phyloP scores from a whole-genome alignment of 2,888 invertebrate genomes.

The Deilephila elpenor region DNA sequence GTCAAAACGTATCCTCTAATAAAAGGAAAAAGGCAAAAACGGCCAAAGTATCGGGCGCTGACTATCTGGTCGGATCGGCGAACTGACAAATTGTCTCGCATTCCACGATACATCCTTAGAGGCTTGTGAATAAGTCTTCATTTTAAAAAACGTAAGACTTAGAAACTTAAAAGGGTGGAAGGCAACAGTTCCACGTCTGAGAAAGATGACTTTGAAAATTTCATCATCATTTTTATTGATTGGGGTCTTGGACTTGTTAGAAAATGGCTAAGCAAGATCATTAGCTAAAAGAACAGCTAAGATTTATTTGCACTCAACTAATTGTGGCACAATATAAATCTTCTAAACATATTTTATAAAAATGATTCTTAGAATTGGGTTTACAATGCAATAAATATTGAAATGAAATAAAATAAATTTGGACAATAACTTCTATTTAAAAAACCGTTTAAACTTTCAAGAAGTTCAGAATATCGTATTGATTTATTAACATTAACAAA shows the following conservation, averaged over 20 bases:
- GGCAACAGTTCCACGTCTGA: no score
- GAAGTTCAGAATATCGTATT: neutral
- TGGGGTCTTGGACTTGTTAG: neutral
- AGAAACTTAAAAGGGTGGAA: neutral
- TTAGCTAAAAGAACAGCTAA: neutral
- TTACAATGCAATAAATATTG: neutral
- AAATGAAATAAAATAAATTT: neutral
- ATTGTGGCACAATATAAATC: conserved; percentile 16
- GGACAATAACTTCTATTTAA: no score
- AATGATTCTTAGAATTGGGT: neutral
- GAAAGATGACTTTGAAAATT: no score
- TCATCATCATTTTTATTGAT: neutral
- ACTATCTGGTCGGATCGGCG: conserved; percentile 44
- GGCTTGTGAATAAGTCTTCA: conserved; percentile 30
- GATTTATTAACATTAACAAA: neutral
- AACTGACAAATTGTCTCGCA: conserved; percentile 60
- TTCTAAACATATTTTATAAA: neutral
- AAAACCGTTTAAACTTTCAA: neutral
- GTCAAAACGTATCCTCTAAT: conserved; percentile 47
- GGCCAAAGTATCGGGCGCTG: conserved; percentile 45
- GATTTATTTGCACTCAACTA: neutral
- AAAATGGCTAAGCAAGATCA: neutral
- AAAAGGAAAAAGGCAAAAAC: conserved; percentile 45
- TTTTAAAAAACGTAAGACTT: conserved; percentile 4
- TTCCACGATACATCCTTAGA: conserved; percentile 41